Evolutionary conservation across 2,113 vertebrate species (phyloP).

Genomic region (Bambusicola thoracicus): DNA sequence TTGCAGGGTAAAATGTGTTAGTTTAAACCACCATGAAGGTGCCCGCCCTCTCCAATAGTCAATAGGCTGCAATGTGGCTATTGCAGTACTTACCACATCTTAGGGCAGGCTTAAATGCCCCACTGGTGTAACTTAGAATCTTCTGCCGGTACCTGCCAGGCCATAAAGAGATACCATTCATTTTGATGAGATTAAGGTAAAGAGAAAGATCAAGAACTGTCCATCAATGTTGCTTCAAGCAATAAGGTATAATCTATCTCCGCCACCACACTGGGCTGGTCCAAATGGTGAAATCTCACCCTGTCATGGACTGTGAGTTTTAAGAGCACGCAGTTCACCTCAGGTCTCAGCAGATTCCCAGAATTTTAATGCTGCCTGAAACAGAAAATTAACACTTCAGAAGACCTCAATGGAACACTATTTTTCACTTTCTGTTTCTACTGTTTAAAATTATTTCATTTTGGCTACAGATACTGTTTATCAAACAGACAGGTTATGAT

Average conservation of each 20-base stretch:
- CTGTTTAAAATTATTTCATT: not conserved
- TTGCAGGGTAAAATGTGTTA: not conserved
- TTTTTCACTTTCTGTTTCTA: not conserved
- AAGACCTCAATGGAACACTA: not conserved
- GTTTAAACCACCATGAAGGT: constrained; percentile 15
- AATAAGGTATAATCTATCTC: not conserved
- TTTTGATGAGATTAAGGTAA: not conserved
- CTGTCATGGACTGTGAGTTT: not conserved
- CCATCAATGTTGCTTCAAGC: not conserved
- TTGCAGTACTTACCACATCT: not conserved
- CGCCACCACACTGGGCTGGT: not conserved
- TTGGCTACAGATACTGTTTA: not conserved
- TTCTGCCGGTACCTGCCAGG: not conserved
- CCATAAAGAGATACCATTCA: not conserved
- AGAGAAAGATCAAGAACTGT: not conserved
- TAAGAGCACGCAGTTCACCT: not conserved
- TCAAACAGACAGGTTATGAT: not conserved
- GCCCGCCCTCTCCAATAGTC: not conserved
- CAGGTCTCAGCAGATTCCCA: not conserved
- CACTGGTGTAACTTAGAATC: not conserved
- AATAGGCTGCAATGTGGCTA: not conserved
- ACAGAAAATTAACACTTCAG: not conserved
- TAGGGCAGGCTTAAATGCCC: not conserved
- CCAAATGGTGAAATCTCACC: not conserved
- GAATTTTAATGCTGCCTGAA: not conserved